These are phyloP conservation scores for Leptinotarsa texana DNA, from an alignment of 1,140 invertebrate species.

Conservation along the genomic window DNA sequence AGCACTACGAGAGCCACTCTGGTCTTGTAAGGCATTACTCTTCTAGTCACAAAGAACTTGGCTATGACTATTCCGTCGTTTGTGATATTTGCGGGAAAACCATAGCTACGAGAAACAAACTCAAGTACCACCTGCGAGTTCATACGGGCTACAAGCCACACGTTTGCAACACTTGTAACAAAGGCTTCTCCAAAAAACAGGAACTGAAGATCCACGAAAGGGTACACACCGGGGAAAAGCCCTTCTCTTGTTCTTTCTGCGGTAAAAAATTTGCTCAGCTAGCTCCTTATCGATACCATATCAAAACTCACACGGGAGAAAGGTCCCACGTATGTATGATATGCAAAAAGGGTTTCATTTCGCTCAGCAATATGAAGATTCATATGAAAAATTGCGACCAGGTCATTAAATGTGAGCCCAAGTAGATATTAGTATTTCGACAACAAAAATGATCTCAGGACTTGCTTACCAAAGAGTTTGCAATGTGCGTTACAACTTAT, in stretches of 20 bases:
- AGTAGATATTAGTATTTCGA: neutral
- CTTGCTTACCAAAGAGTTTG: neutral
- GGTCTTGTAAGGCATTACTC: slow-evolving; percentile 32
- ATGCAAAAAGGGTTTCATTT: slow-evolving; percentile 70
- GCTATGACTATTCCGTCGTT: slow-evolving; percentile 22
- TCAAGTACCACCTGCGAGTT: slow-evolving; percentile 72
- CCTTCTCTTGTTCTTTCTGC: slow-evolving; percentile 70
- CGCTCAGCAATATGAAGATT: slow-evolving; percentile 64
- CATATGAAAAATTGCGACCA: slow-evolving; percentile 62
- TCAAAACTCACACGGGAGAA: slow-evolving; percentile 69
- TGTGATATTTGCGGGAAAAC: slow-evolving; percentile 71
- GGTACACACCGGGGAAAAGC: slow-evolving; percentile 68
- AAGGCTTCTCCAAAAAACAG: slow-evolving; percentile 57
- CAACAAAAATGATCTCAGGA: too few species aligned
- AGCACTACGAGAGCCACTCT: slow-evolving; percentile 44
- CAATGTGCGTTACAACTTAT: slow-evolving; percentile 18
- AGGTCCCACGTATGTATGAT: slow-evolving; percentile 72
- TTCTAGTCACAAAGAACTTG: slow-evolving; percentile 11
- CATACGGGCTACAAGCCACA: slow-evolving; percentile 78
- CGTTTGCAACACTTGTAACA: slow-evolving; percentile 60
- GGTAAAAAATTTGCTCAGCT: slow-evolving; percentile 83
- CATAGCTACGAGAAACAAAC: slow-evolving; percentile 62
- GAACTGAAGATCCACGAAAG: slow-evolving; percentile 66
- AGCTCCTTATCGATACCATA: slow-evolving; percentile 65
- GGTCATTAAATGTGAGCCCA: neutral